phyloP scores from a whole-genome alignment of 2,797 vertebrate species.

The Orientallactaga sibirica region DNA sequence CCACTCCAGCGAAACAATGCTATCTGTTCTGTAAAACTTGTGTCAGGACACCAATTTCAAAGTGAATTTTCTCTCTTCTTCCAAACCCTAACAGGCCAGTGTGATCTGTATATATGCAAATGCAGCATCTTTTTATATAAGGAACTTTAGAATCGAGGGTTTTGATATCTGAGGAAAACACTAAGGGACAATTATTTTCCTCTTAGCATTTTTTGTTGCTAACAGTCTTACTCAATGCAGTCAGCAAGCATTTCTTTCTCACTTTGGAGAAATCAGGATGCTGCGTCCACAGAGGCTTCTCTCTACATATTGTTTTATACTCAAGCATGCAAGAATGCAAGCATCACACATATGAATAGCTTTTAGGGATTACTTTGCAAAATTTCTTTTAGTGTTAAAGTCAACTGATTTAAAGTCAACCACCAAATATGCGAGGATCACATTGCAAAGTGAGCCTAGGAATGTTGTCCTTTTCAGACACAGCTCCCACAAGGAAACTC shows the following conservation, averaged over 20 bases:
- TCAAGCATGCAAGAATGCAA: neutral
- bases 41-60: neutral
- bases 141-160: neutral
- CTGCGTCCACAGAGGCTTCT: neutral
- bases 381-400: neutral
- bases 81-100: neutral
- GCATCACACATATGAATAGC: neutral
- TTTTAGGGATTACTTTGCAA: neutral
- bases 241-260: neutral
- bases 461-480: neutral
- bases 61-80: constrained; percentile 10
- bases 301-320: neutral
- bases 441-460: neutral
- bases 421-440: neutral
- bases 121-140: neutral
- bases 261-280: neutral
- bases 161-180: neutral
- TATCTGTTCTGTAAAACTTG: neutral
- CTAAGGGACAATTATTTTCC: neutral
- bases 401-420: neutral
- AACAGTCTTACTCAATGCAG: neutral
- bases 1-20: neutral
- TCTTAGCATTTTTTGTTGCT: neutral
- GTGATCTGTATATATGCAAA: neutral
- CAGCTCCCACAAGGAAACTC: neutral